A percentile compares a stretch with the other conserved stretches of the same genome.
Conservation (phyloP, 2,888 invertebrate species). For the Lithophane leautieri region DNA sequence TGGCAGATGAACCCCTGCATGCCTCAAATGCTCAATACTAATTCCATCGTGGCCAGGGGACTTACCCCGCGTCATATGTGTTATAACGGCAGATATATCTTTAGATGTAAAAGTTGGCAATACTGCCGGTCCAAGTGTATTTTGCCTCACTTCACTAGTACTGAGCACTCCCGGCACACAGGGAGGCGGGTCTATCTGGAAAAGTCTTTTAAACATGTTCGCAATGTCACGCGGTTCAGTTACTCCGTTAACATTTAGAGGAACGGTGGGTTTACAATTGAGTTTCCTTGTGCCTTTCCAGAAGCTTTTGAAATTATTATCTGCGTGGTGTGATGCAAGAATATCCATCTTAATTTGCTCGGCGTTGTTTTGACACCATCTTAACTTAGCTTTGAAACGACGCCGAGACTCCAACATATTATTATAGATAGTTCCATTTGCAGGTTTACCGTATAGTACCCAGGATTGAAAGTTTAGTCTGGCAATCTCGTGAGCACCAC, state of each 20-base stretch:
- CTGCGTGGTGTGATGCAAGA: neutral
- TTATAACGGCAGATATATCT: neutral
- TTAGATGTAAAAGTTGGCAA: neutral
- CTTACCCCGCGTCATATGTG: neutral
- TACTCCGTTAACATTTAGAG: neutral
- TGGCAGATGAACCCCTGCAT: neutral
- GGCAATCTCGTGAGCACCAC: neutral
- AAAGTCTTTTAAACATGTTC: neutral
- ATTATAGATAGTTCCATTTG: neutral
- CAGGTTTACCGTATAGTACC: neutral
- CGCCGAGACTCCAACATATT: neutral
- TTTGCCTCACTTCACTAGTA: neutral
- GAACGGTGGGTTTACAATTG: neutral
- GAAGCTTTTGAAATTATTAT: neutral
- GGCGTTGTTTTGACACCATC: neutral
- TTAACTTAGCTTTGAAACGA: neutral
- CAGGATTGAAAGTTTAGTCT: neutral
- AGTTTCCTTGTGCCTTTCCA: neutral
- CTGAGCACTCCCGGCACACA: neutral
- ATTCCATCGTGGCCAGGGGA: neutral
- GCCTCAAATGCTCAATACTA: neutral
- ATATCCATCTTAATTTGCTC: neutral
- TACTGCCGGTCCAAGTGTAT: neutral
- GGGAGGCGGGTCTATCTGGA: neutral
- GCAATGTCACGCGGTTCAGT: neutral